Evolutionary conservation across 2,113 vertebrate genomes (phyloP).

Genomic region (Zosterops pallidus): DNA sequence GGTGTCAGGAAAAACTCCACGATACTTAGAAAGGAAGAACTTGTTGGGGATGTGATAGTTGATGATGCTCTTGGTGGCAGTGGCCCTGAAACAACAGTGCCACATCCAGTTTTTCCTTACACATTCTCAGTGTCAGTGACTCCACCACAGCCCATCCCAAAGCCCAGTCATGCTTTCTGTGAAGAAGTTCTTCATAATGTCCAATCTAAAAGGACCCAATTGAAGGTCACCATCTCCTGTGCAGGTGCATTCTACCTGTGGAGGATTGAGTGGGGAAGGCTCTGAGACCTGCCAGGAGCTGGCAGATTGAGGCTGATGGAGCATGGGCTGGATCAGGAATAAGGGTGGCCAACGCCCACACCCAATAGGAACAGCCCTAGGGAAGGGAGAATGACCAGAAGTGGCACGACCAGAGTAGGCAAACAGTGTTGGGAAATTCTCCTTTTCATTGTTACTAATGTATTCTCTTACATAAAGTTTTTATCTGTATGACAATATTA

Average conservation of each 20-base stretch:
- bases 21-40: background rate
- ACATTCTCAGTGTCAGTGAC: rapidly evolving
- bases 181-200: background rate
- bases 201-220: background rate
- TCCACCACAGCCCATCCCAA: background rate
- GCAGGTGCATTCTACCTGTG: rapidly evolving
- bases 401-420: rapidly evolving
- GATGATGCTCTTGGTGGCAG: background rate
- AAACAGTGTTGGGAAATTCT: background rate
- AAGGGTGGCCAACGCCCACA: no score
- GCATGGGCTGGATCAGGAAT: background rate
- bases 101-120: background rate
- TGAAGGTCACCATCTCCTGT: background rate
- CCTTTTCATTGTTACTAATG: background rate
- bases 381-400: background rate
- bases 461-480: background rate
- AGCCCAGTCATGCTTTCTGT: background rate
- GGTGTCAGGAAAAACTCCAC: background rate
- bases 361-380: rapidly evolving
- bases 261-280: no score
- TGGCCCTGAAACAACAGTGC: background rate
- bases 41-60: background rate
- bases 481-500: background rate
- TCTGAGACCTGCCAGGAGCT: background rate
- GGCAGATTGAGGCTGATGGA: background rate